Evolutionary conservation across 2,113 vertebrate genomes (phyloP).

Genomic region (Zapornia atra): DNA sequence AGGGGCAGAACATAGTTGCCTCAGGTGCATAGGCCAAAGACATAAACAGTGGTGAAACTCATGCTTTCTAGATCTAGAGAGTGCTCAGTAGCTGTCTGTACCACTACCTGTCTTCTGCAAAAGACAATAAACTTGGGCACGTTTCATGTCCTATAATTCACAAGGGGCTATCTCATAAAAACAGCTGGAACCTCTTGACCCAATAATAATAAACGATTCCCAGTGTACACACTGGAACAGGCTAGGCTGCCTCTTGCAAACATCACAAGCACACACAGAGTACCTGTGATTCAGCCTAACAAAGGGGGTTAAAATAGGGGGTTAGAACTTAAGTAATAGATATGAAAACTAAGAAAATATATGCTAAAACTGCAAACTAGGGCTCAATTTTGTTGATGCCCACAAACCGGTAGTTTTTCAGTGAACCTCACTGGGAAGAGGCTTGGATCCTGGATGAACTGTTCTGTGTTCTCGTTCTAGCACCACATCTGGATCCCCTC

Average conservation of each 20-base stretch:
- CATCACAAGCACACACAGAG: background rate
- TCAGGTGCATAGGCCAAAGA: background rate
- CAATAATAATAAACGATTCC: background rate
- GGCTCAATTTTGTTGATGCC: background rate
- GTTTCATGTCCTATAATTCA: background rate
- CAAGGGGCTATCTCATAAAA: background rate
- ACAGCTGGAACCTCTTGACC: background rate
- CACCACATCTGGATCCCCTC: background rate
- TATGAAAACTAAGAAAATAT: background rate
- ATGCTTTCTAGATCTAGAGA: background rate
- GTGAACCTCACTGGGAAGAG: background rate
- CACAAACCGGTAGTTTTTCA: background rate
- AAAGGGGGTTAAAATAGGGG: background rate
- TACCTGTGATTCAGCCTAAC: background rate
- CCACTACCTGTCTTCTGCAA: background rate
- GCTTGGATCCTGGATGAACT: background rate
- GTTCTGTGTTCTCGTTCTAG: background rate
- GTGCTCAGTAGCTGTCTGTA: background rate
- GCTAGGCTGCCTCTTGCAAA: background rate
- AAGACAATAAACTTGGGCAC: background rate
- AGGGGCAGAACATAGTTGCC: background rate
- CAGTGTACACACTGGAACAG: background rate
- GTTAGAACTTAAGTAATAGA: background rate
- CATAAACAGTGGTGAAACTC: background rate
- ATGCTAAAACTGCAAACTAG: background rate